Base-by-base conservation (phyloP, 2,888 invertebrate species). In the Toxonevra muliebris region DNA sequence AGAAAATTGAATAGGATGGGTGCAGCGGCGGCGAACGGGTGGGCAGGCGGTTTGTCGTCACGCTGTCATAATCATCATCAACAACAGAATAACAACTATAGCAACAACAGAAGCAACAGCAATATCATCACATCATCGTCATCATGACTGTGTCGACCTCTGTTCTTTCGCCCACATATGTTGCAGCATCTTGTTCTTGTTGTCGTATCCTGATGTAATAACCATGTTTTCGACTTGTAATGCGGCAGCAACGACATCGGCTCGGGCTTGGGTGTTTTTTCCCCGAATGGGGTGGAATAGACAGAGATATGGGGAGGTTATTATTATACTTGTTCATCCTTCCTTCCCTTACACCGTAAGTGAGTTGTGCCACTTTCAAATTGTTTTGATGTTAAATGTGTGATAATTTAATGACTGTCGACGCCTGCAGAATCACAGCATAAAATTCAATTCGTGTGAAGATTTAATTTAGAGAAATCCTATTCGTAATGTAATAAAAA, bases 321-420 rank as follows among this genome's bases (percentile, higher is more conserved):
- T 30, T 30, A 30, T 30, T 30, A 30, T 30, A 30, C 30, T 30
- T 30, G 30, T 30, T 30, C 30, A 4, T 30, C 30, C 30, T 30
- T 30, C 30, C 30, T 30, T 30, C 30, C 30, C 30, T 30, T 30
- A 30, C 30, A 3, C 48, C 11, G 57, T 12, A 15, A 52, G 77
- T 76, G 74, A 71, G 73, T 67, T 71, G 71, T 65, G 69, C 75
- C 65, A 74, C 71, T 75, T 79, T 76, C 76, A 75, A 82, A 82
- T 82, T 82, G 82, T 82, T 82, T 82, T 82, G 80, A 82, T 78
- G 81, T 80, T 80, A 80, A 82, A 82, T 82, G 82, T 82, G 82
- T 82, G 82, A 82, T 82, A 82, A 82, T 82, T 82, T 82, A 82
- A 82, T 82, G 82, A 82, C 80, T 82, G 80, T 77, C 78, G 79